These are phyloP conservation scores for Eupithecia inturbata DNA, from an alignment of 2,888 invertebrate species.

Conservation along the genomic window DNA sequence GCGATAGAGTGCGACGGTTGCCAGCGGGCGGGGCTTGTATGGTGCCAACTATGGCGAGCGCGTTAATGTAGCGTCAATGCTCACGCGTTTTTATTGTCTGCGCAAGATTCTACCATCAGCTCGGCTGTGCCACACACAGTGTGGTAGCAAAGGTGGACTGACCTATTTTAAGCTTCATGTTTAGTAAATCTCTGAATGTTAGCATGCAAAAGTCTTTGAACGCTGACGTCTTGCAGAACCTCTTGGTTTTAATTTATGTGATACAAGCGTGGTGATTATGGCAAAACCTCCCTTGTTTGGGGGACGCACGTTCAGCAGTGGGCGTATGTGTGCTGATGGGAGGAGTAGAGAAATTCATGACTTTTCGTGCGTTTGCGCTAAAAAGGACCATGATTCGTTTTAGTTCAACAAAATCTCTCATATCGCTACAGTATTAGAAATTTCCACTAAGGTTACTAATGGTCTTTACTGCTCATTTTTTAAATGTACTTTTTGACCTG, in stretches of 20 bases:
- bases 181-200: background rate
- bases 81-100: conserved; percentile 72
- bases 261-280: background rate
- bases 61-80: conserved; percentile 78
- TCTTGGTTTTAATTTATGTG: background rate
- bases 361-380: background rate
- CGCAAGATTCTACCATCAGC: conserved; percentile 64
- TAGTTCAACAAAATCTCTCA: background rate
- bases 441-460: background rate
- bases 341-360: background rate
- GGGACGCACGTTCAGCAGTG: background rate
- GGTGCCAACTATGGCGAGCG: conserved; percentile 82
- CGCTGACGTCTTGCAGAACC: background rate
- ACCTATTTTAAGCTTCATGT: conserved; percentile 13
- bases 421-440: background rate
- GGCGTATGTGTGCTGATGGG: background rate
- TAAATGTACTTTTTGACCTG: too few species aligned
- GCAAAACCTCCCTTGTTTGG: background rate
- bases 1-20: conserved; percentile 61
- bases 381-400: background rate
- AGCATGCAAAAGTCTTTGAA: background rate
- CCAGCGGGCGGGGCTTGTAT: conserved; percentile 73
- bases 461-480: too few species aligned
- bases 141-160: conserved; percentile 32
- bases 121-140: conserved; percentile 67